These are phyloP conservation scores for Aeoliscus strigatus DNA, from an alignment of 2,797 vertebrate species.

Conservation along the genomic window DNA sequence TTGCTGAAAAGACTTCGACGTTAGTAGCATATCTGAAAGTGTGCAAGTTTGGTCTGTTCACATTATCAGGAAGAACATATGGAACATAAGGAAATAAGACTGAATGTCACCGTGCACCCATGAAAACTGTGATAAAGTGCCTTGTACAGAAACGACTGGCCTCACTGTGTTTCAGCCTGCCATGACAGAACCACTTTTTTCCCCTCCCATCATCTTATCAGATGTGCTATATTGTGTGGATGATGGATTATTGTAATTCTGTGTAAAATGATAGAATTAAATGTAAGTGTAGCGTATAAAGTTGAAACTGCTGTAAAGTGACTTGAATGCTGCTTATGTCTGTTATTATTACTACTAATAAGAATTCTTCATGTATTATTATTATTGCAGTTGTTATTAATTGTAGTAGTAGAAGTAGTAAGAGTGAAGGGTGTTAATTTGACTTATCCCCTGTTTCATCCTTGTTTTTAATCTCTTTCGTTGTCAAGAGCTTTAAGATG, in stretches of 20 bases:
- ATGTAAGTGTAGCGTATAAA: too few relatives aligned
- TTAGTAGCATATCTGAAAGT: conserved; percentile 15
- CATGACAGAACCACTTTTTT: conserved; percentile 11
- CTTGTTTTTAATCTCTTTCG: too few relatives aligned
- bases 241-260: background rate
- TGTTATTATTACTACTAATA: too few relatives aligned
- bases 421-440: too few relatives aligned
- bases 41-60: conserved; percentile 15
- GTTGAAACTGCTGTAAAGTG: too few relatives aligned
- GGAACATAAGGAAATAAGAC: conserved; percentile 42
- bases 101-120: conserved; percentile 39
- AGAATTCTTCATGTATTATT: too few relatives aligned
- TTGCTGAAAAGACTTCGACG: conserved; percentile 15
- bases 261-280: too few relatives aligned
- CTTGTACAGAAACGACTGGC: conserved; percentile 12
- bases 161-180: conserved; percentile 17
- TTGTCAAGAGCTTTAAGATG: too few relatives aligned
- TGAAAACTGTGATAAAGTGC: conserved; percentile 35
- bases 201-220: background rate
- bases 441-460: too few relatives aligned
- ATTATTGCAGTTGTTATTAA: too few relatives aligned
- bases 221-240: background rate
- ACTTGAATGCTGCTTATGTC: too few relatives aligned
- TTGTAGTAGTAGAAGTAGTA: too few relatives aligned
- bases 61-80: conserved; percentile 37